Evolutionary conservation across 1,140 invertebrate genomes (phyloP), one percentile per base, ranked within the genome.

Genomic region (Orussus abietinus): DNA sequence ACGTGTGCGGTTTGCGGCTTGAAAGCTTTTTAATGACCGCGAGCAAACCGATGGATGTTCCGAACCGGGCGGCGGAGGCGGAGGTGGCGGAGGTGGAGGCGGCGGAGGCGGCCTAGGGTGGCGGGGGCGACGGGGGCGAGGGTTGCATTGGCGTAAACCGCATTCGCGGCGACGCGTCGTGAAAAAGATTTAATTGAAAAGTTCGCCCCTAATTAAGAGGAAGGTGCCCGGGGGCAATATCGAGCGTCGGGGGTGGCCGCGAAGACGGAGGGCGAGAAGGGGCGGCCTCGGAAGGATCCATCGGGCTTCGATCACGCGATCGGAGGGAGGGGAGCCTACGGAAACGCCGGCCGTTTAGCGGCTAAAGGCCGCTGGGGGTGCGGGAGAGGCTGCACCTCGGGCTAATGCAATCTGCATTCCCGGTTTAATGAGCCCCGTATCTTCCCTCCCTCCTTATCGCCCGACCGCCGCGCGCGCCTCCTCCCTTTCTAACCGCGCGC

Each of bases 11-110:
- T 56, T 47, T 48, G 38, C 46, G 33, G 51, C 38, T 57, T 54
- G 60, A 64, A 64, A 64, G 59, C 52, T 63, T 61, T 66, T 63
- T 64, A 64, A 60, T 52, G 53, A 54, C 49, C 38, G 51, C n/a
- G n/a, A 13, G 34, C 47, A 59, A 59, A 64, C 57, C 40, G 51
- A 29, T 48, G 33, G 40, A 17, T 47, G 39, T 38, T 34, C 42
- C 25, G 37, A 42, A 33, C 26, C n/a, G 17, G 11, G 17, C 26
- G 28, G n/a, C 22, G 6, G 22, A 25, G 22, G 6, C 22, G 22
- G n/a, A n/a, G n/a, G n/a, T n/a, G n/a, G n/a, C n/a, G n/a, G n/a
- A n/a, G n/a, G n/a, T n/a, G n/a, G n/a, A n/a, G n/a, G n/a, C n/a
- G n/a, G n/a, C n/a, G n/a, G n/a, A n/a, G n/a, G n/a, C n/a, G n/a